Conservation (phyloP, 2,113 vertebrate genomes). For the Semicossyphus pulcher region DNA sequence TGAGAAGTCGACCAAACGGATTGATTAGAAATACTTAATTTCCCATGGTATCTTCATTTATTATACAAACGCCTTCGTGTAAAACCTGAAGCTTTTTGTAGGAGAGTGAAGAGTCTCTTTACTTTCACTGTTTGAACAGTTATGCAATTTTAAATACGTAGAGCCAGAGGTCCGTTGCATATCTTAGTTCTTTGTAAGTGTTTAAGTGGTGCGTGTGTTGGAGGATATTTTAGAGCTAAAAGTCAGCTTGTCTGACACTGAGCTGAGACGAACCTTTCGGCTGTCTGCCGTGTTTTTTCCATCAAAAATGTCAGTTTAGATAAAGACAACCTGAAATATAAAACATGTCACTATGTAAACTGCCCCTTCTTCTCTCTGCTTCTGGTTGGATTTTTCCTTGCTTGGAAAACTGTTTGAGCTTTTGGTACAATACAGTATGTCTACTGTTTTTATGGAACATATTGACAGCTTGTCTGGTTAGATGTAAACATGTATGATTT, state of each 20-base stretch:
- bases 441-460: too few species aligned
- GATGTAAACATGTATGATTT: too few species aligned
- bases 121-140: constrained; percentile 37
- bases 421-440: too few species aligned
- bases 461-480: too few species aligned
- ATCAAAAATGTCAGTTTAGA: background rate
- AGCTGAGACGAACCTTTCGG: constrained; percentile 53
- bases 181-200: constrained; percentile 40
- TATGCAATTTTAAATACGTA: constrained; percentile 51
- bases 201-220: constrained; percentile 44
- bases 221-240: constrained; percentile 32
- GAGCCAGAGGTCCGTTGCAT: constrained; percentile 45
- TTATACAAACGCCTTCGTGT: constrained; percentile 63
- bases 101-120: constrained; percentile 54
- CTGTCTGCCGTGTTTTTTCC: constrained; percentile 17
- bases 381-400: too few species aligned
- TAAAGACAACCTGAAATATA: background rate
- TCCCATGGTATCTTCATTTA: constrained; percentile 50
- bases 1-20: constrained; percentile 22
- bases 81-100: constrained; percentile 45
- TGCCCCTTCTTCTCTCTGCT: too few species aligned
- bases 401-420: too few species aligned
- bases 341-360: too few species aligned
- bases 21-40: constrained; percentile 56
- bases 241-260: constrained; percentile 35